phyloP scores from a whole-genome alignment of 1,140 invertebrate species.

The Penaeus japonicus region DNA sequence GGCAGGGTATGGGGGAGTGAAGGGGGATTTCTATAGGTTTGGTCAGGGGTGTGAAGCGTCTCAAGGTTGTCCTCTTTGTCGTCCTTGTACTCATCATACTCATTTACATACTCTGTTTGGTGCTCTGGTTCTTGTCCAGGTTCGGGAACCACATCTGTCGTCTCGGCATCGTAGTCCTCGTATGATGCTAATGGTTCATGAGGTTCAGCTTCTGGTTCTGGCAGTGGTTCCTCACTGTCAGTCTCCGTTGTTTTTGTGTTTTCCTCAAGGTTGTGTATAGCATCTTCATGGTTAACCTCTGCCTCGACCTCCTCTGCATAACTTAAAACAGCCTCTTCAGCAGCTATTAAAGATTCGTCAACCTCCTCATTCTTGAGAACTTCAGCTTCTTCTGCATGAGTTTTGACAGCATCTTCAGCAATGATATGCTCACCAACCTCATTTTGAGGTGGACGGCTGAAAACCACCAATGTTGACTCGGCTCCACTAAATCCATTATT shows the following conservation, averaged over 20 bases:
- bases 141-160: neutral
- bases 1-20: neutral
- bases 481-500: slow-evolving; percentile 47
- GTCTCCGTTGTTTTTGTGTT: no score
- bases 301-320: neutral
- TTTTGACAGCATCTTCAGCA: slow-evolving; percentile 4
- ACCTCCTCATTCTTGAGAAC: neutral
- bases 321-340: neutral
- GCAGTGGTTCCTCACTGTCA: no score
- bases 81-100: neutral
- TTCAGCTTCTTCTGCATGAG: neutral
- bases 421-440: neutral
- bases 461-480: slow-evolving; percentile 31
- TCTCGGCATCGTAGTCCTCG: neutral
- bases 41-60: neutral
- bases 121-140: neutral
- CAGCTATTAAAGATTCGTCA: neutral
- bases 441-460: slow-evolving; percentile 39
- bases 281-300: neutral
- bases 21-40: neutral
- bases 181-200: neutral
- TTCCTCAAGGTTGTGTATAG: neutral
- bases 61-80: neutral
- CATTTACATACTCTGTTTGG: neutral
- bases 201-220: neutral